Evolutionary conservation across 2,888 invertebrate genomes (phyloP), one percentile per base, ranked within the genome.

Genomic region (Cerceris ruficornis): DNA sequence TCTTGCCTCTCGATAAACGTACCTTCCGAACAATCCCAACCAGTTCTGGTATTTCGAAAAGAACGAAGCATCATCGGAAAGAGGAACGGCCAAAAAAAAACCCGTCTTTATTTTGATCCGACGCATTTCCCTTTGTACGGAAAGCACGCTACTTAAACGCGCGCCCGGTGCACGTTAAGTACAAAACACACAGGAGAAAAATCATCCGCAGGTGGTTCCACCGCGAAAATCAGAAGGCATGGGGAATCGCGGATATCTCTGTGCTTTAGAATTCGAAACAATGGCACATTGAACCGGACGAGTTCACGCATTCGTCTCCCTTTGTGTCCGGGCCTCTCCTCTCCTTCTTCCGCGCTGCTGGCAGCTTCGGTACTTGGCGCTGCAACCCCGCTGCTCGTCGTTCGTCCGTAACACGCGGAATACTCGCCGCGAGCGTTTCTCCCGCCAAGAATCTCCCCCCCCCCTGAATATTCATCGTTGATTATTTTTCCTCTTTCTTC

Each of bases 381-480:
- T 28, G 28, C 28, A 28, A 28, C 28, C 28, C 28, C 73, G 46
- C 28, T 69, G 58, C 59, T 72, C 74, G 75, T 71, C 69, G 61
- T 77, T 75, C 70, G 73, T 52, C 62, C 75, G 60, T 69, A 59
- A 43, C 67, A 65, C 67, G 69, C 67, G 68, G 60, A 76, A 76
- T 64, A 66, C 69, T 69, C 60, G 62, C 70, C 59, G 62, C 49
- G 50, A 17, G 61, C 57, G 41, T 69, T 73, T 70, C 62, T 46
- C n/a, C 46, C 68, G 55, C 50, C 67, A 59, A 75, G 72, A 73
- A n/a, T n/a, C n/a, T n/a, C n/a, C 73, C 81, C 1, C 28, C 28
- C 73, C 81, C 60, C 67, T 76, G 85, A 81, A 83, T 83, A 78
- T 75, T 81, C 75, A 69, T 81, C 64, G 58, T 28, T 69, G 78